Evolutionary conservation across 2,113 vertebrate genomes (phyloP).

Genomic region (Pseudopipra pipra): DNA sequence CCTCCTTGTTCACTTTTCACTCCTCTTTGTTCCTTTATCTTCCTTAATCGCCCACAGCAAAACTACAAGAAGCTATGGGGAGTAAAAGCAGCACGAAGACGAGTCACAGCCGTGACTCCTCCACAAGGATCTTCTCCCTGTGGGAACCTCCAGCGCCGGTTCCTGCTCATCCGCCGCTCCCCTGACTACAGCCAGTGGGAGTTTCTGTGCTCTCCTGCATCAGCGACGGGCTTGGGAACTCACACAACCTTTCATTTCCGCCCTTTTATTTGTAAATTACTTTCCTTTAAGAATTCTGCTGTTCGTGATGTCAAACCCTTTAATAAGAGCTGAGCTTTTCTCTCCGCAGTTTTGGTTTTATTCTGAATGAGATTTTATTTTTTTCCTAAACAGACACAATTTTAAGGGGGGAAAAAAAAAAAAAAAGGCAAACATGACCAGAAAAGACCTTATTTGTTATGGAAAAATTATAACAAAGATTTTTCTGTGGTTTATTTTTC

Average conservation of each 20-base stretch:
- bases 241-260: slow-evolving; percentile 58
- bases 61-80: neutral
- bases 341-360: slow-evolving; percentile 54
- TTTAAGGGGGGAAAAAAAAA: neutral
- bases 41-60: neutral
- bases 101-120: neutral
- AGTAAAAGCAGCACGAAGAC: neutral
- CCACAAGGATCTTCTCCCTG: slow-evolving; percentile 7
- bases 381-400: slow-evolving; percentile 40
- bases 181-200: slow-evolving; percentile 18
- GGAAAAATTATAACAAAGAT: slow-evolving; percentile 62
- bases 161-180: slow-evolving; percentile 25
- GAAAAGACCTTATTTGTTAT: slow-evolving; percentile 61
- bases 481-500: slow-evolving; percentile 49
- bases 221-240: slow-evolving; percentile 61
- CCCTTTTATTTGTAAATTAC: slow-evolving; percentile 61
- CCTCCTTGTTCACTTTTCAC: neutral
- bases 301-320: slow-evolving; percentile 56
- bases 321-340: slow-evolving; percentile 51
- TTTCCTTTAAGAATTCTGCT: slow-evolving; percentile 52
- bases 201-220: neutral
- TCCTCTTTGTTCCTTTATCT: neutral
- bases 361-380: slow-evolving; percentile 35
- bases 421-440: slow-evolving; percentile 57
- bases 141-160: neutral